Evolutionary conservation across 2,888 invertebrate species (phyloP).

Genomic region (Lasius fuliginosus): DNA sequence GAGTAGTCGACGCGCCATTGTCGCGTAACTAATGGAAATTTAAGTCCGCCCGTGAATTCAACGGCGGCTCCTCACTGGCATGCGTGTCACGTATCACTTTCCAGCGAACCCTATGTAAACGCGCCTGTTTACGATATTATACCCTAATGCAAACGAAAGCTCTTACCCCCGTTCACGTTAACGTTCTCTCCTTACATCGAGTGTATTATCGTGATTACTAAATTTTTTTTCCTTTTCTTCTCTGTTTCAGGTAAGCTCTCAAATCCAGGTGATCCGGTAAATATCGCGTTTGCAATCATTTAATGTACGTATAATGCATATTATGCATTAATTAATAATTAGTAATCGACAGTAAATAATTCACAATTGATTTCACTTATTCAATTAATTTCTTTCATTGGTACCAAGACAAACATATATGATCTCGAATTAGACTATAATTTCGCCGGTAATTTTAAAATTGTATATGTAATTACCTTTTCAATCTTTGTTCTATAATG

Average conservation of each 20-base stretch:
- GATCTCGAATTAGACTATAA: slow-evolving; percentile 14
- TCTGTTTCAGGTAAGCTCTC: slow-evolving; percentile 75
- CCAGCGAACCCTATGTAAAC: slow-evolving; percentile 82
- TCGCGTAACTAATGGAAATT: slow-evolving; percentile 83
- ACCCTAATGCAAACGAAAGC: slow-evolving; percentile 81
- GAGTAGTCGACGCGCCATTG: slow-evolving; percentile 78
- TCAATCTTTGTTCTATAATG: neutral
- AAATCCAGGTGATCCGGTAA: slow-evolving; percentile 10
- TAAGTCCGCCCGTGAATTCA: slow-evolving; percentile 81
- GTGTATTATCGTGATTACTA: slow-evolving; percentile 45
- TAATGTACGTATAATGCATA: slow-evolving; percentile 30
- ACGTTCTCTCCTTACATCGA: neutral
- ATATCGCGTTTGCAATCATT: neutral
- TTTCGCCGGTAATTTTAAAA: slow-evolving; percentile 19
- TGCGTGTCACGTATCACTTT: slow-evolving; percentile 85
- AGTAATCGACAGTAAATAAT: slow-evolving; percentile 22
- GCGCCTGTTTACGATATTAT: slow-evolving; percentile 84
- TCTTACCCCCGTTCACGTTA: slow-evolving; percentile 72
- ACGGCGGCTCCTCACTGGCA: slow-evolving; percentile 78
- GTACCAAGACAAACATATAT: neutral
- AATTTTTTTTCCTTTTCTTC: slow-evolving; percentile 23
- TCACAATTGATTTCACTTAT: slow-evolving; percentile 31
- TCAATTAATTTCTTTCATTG: slow-evolving; percentile 31
- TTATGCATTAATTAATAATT: slow-evolving; percentile 41
- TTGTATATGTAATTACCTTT: neutral